Conservation (phyloP, 2,888 invertebrate species). For the Dinocampus coccinellae region DNA sequence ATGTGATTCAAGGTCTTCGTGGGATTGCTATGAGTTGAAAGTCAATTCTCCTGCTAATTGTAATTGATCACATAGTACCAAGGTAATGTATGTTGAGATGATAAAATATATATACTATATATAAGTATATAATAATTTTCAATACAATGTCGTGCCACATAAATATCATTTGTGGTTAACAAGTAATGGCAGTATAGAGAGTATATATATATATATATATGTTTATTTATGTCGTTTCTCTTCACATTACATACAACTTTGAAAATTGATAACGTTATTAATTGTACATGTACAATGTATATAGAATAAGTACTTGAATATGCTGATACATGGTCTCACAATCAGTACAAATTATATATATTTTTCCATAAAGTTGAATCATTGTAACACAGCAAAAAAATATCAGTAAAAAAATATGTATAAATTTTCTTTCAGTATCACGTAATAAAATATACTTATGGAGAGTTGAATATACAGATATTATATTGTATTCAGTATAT, state of each 20-base stretch:
- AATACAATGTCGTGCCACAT: neutral
- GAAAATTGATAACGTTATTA: neutral
- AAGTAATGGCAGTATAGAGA: neutral
- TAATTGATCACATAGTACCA: neutral
- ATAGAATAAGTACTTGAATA: too few relatives aligned
- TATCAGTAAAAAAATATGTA: neutral
- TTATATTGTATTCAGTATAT: neutral
- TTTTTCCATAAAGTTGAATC: neutral
- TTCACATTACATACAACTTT: neutral
- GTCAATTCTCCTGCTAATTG: neutral
- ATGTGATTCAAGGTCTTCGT: neutral
- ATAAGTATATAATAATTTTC: neutral
- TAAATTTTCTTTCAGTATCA: too few relatives aligned
- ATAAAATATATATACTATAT: too few relatives aligned
- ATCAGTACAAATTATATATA: too few relatives aligned
- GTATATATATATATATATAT: neutral
- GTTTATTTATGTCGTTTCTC: neutral
- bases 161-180: neutral
- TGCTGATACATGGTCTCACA: too few relatives aligned
- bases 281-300: neutral
- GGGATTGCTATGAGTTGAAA: neutral
- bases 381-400: neutral
- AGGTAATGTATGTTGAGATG: neutral
- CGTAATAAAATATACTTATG: neutral
- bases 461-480: neutral